A percentile compares a stretch with the other conserved stretches of the same genome.
Conservation (phyloP, 2,797 vertebrate species). For the Perodicticus potto region DNA sequence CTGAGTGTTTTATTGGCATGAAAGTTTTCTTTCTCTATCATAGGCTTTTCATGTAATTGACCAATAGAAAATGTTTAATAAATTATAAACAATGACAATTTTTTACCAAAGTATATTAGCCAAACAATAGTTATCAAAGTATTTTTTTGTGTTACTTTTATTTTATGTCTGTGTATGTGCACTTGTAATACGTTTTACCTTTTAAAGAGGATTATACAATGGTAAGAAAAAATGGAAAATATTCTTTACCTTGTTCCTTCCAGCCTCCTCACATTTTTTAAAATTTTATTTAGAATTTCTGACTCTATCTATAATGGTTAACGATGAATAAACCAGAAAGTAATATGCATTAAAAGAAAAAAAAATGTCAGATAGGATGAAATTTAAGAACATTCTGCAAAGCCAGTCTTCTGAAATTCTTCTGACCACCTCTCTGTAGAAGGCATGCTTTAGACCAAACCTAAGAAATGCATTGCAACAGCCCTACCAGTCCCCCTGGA, state of each 20-base stretch:
- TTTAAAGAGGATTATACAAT: not conserved
- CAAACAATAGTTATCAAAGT: not conserved
- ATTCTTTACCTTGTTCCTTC: not conserved
- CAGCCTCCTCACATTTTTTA: not conserved
- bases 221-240: not conserved
- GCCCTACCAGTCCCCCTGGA: not conserved
- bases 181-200: not conserved
- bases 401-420: not conserved
- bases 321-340: not conserved
- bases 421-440: not conserved
- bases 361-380: not conserved
- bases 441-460: not conserved
- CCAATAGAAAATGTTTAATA: not conserved
- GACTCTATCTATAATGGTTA: not conserved
- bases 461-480: not conserved
- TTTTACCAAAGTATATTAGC: not conserved
- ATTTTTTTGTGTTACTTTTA: not conserved
- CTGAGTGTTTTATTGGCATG: not conserved
- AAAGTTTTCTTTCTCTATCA: not conserved
- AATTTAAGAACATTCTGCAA: constrained; percentile 3
- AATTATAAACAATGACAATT: not conserved
- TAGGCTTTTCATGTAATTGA: not conserved
- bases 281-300: not conserved
- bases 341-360: not conserved
- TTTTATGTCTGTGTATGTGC: not conserved